Evolutionary conservation across 2,888 invertebrate species (phyloP).

Genomic region (Aspidiotus rigidus): DNA sequence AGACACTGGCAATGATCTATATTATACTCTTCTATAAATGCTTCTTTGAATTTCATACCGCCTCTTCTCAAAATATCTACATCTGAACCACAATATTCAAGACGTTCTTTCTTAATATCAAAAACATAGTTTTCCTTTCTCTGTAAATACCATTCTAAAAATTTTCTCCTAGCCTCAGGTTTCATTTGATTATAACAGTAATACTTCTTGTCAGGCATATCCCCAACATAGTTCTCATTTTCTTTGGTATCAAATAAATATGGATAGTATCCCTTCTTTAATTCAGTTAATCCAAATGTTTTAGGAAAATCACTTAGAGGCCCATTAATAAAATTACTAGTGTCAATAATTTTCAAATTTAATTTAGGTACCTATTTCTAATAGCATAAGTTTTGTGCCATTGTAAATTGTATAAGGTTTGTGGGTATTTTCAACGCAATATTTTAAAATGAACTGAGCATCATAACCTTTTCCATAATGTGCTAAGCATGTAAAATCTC

Average conservation of each 20-base stretch:
- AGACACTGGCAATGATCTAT: too few species aligned
- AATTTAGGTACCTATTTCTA: slow-evolving; percentile 11
- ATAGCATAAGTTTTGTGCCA: slow-evolving; percentile 18
- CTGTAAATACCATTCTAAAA: slow-evolving; percentile 35
- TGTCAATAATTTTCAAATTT: neutral
- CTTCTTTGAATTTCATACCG: slow-evolving; percentile 35
- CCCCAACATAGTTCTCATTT: too few species aligned
- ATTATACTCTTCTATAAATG: too few species aligned
- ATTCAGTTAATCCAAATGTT: neutral
- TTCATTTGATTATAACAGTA: too few species aligned
- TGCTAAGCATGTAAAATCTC: too few species aligned
- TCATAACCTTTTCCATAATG: too few species aligned
- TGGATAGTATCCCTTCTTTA: neutral
- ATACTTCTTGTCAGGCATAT: too few species aligned
- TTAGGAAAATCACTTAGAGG: neutral
- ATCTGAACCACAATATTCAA: slow-evolving; percentile 17
- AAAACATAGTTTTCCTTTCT: slow-evolving; percentile 34
- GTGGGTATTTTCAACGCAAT: too few species aligned
- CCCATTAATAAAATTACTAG: neutral
- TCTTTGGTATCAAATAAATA: neutral
- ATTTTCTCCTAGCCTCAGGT: too few species aligned
- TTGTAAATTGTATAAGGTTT: too few species aligned
- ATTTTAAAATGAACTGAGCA: too few species aligned
- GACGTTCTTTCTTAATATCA: slow-evolving; percentile 25
- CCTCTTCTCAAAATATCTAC: too few species aligned